Base-by-base conservation (phyloP, 2,797 vertebrate genomes). In the Chelon auratus region DNA sequence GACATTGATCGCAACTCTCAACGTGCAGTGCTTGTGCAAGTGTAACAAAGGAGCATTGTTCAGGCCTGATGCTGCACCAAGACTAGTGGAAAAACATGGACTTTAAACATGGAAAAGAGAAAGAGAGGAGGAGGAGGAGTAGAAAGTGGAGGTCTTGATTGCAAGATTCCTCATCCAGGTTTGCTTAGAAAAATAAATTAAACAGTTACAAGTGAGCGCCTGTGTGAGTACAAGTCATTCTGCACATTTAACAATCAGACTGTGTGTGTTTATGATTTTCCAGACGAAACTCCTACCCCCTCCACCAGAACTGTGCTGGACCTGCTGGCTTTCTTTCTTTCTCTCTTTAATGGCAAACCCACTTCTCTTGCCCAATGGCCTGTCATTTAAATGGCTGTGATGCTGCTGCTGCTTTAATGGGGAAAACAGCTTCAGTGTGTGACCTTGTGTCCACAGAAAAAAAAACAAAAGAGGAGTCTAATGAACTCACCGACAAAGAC, bases 41-140 rank as follows among this genome's bases (percentile, higher is more conserved):
- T 0, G 24, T 18, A 87, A 89, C 87, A 89, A 91, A 87, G 81
- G 60, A 10, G 59, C 14, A 84, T 86, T 91, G 90, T 92, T 85
- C 64, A 0, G 30, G 22, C 30, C 30, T 33, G 30, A 33, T 33
- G 30, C 30, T 33, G 30, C 30, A 33, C 33, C 22, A 39, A 50
- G 9, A 39, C 10, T 11, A 65, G 69, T 84, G 87, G 83, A 86
- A 88, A 89, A 78, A 15, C 5, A 5, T 65, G 66, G 68, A 72
- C 78, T 80, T 79, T 64, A 68, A 80, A 82, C 61, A 53, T 52
- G 85, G 78, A 80, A 84, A 74, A 70, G 57, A 68, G 62, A 62
- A 4, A 9, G 53, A 40, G 57, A 37, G 30, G 20, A 56, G 48
- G 20, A 56, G 48, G 22, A 1, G 10, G 3, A 8, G 7, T 47